Base-by-base conservation (phyloP, 2,888 invertebrate species). In the Zygothrica quintamaculata region DNA sequence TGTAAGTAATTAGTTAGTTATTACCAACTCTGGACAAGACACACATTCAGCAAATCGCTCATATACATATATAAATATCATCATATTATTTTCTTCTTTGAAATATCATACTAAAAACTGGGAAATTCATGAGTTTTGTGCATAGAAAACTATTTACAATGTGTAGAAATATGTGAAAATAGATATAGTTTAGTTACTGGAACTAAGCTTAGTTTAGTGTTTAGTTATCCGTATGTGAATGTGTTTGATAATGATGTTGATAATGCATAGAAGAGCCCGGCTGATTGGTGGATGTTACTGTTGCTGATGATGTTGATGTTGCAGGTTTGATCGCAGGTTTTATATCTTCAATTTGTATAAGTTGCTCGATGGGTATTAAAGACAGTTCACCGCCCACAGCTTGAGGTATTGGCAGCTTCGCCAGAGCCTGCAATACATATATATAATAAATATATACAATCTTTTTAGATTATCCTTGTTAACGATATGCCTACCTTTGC, bases 291-390 rank as follows among this genome's bases (percentile, higher is more conserved):
- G 74, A 66, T 51, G 76, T 62, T 9, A 58, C 47, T 33, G 71
- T 39, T 39, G 66, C 58, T 51, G 76, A 65, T 9, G 60, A 50
- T 33, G 71, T 39, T 39, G 66, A 59, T 15, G 65, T 62, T 44
- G 86, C 67, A 9, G 90, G 73, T 67, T 88, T 89, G 13, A 86
- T 58, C 56, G 77, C 53, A 15, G 90, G 89, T 74, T 86, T 87
- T 13, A 91, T 89, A 89, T 95, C 95, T 12, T 95, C 95, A 39
- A 95, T 93, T 92, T 95, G 94, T 74, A 95, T 95, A 50, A 95
- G 92, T 89, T 95, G 96, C 89, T 96, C 97, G 84, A 97, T 96
- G 26, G 96, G 96, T 85, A 97, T 96, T 53, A 96, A 93, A 1
- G 96, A 95, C 36, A 97, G 91, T 89, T 96, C 96, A 6, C 96